phyloP scores from a whole-genome alignment of 2,888 invertebrate species.

The Deilephila elpenor region DNA sequence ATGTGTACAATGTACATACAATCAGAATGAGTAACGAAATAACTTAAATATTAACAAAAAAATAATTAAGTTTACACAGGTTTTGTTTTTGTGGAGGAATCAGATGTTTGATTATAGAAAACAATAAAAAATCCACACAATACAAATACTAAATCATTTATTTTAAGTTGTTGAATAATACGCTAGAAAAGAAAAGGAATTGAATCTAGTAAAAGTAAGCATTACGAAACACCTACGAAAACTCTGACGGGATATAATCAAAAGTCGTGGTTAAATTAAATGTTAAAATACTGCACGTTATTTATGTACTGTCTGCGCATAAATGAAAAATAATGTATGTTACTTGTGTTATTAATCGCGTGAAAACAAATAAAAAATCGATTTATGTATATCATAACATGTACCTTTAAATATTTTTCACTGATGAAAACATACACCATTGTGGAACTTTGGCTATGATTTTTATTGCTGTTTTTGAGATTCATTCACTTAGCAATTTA shows the following conservation, averaged over 20 bases:
- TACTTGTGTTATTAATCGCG: constrained; percentile 1
- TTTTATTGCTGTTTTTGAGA: neutral
- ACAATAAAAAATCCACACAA: too few relatives aligned
- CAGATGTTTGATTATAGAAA: too few relatives aligned
- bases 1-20: too few relatives aligned
- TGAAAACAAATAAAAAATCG: constrained; percentile 50
- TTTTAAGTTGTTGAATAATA: neutral
- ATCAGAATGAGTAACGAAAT: too few relatives aligned
- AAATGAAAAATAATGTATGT: neutral
- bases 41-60: too few relatives aligned
- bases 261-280: neutral
- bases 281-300: neutral
- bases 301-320: constrained; percentile 4
- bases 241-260: neutral
- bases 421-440: constrained; percentile 15
- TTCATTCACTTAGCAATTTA: constrained; percentile 34
- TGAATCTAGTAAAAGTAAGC: constrained; percentile 5
- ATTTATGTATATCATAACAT: constrained; percentile 41
- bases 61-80: too few relatives aligned
- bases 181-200: neutral
- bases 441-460: neutral
- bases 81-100: too few relatives aligned
- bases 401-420: constrained; percentile 52
- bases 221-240: constrained; percentile 22
- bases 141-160: neutral